Base-by-base conservation (phyloP, 2,797 vertebrate species). In the Ctenopoma multispine region DNA sequence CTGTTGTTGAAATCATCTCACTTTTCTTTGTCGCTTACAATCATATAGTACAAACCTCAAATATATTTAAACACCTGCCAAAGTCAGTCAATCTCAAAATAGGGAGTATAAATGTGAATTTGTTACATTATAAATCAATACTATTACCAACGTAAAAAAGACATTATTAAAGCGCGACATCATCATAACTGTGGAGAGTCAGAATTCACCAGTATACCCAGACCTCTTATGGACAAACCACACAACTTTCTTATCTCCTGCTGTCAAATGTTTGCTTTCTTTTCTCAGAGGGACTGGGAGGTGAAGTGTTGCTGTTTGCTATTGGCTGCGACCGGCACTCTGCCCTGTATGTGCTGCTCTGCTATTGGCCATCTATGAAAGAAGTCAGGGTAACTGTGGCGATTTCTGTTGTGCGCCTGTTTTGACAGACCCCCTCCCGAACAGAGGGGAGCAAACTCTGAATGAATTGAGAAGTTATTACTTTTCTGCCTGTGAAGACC, bases 261-360 rank as follows among this genome's bases (percentile, higher is more conserved):
- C 81, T 76, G 80, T 80, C 71, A 69, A 89, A 86, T 90, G 84
- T 93, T 92, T 91, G 83, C 71, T 80, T 89, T 86, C 74, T 80
- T 9, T 61, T 80, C 80, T 82, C 78, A 31, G 20, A 66, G 77
- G 76, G 69, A 86, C 76, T 76, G 87, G 90, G 91, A 90, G 91
- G 90, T 71, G 69, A 87, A 79, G 44, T 49, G 78, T 87, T 78
- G 80, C 55, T 31, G 17, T 75, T 61, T 86, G 50, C 77, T 64
- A 91, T 91, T 93, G 90, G 92, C 68, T 58, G 41, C 82, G 65
- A 54, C 31, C 0, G 4, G 3, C 66, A 74, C 73, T 49, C 63
- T 77, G 61, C 44, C 24, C 67, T 34, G 63, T 21, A 63, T 56
- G 63, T 88, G 68, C 75, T 64, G 76, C 47, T 31, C 64, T 71